A percentile compares a stretch with the other conserved stretches of the same genome.
Evolutionary conservation across 2,888 invertebrate species (phyloP).

Genomic region (Pseudoips prasinana): DNA sequence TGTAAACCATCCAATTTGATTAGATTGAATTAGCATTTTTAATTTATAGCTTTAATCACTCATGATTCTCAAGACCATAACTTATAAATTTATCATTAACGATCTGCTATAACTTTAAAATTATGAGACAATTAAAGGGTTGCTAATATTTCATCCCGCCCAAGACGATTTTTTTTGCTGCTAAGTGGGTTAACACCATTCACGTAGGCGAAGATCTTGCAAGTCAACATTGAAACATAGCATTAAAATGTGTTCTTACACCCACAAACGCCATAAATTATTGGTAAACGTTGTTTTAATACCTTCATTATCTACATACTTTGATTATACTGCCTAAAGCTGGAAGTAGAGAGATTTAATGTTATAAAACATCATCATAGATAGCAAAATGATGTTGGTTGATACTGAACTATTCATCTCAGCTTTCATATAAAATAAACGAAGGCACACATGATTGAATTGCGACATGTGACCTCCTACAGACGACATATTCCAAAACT

Average conservation of each 20-base stretch:
- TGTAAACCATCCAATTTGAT: not conserved
- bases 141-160: no score
- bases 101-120: not conserved
- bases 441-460: conserved; percentile 16
- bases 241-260: conserved; percentile 19
- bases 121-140: not conserved
- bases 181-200: conserved; percentile 27
- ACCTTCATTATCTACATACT: conserved; percentile 12
- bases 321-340: conserved; percentile 6
- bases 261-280: conserved; percentile 29
- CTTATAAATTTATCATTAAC: not conserved
- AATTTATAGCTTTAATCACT: no score
- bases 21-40: no score
- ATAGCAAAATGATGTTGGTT: no score
- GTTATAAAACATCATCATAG: no score
- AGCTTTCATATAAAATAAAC: conserved; percentile 19
- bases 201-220: conserved; percentile 23
- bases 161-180: conserved; percentile 20
- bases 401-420: no score
- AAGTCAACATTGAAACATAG: conserved; percentile 21
- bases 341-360: not conserved
- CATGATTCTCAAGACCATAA: no score
- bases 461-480: conserved; percentile 35
- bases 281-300: conserved; percentile 16
- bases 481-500: conserved; percentile 40